Evolutionary conservation across 1,140 invertebrate genomes (phyloP), one percentile per base, ranked within the genome.

Genomic region (Aphaenogaster floridana): DNA sequence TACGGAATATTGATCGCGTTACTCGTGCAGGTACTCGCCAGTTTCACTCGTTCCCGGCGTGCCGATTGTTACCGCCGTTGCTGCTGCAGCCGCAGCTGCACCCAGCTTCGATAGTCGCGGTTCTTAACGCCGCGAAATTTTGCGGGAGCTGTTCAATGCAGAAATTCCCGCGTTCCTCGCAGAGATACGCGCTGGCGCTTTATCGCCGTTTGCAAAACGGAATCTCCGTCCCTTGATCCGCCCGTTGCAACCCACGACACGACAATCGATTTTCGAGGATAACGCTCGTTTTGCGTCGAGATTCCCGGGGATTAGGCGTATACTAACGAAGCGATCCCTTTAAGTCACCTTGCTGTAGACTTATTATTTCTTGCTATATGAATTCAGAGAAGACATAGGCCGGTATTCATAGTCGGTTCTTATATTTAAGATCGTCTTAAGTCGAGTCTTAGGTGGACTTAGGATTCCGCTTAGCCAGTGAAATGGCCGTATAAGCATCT

Each of bases 1-100:
- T 86, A 89, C 79, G 50, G 76, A 93, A 93, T 93, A 93, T 93
- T 93, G 93, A 93, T 93, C 92, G 92, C 89, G 89, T 69, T 87
- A 84, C 76, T 68, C 45, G 91, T 74, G 42, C 88, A 76, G 86
- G 91, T 88, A 61, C 88, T 93, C 61, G 90, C 86, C 80, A 89
- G 90, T 93, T 92, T 90, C 91, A 92, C 88, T 92, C 89, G 86
- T 91, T 92, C 88, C 86, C 88, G 88, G 87, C 77, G 81, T 86
- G 83, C 87, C 79, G 86, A 92, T 90, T 87, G 77, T 76, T 86
- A 83, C 57, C 61, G 83, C 77, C 66, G 48, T 28, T 54, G 78
- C 39, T 59, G 71, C 74, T 57, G 81, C 76, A 36, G 57, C 72
- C 59, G 72, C 72, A n/a, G 68, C 71, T 78, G 78, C 88, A 50